Conservation (phyloP, 1,140 invertebrate genomes). For the Contarinia nasturtii region DNA sequence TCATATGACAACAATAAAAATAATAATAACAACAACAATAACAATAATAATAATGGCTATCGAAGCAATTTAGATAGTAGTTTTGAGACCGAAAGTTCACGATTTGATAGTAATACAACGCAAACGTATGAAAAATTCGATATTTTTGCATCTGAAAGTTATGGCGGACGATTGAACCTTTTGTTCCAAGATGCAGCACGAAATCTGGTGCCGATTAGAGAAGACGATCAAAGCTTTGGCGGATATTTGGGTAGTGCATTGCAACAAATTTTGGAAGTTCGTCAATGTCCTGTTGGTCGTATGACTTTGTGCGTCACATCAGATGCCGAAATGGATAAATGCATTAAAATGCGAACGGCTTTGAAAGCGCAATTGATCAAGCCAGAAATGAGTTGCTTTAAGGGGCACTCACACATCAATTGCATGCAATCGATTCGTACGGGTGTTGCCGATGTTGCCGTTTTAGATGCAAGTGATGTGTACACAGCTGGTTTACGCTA, state of each 20-base stretch:
- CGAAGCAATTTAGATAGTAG: conserved; percentile 16
- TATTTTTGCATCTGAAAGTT: conserved; percentile 49
- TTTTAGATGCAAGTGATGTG: conserved; percentile 85
- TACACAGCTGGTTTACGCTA: conserved; percentile 73
- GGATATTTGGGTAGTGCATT: conserved; percentile 44
- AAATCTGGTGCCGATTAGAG: conserved; percentile 35
- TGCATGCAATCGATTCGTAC: conserved; percentile 72
- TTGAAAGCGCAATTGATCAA: conserved; percentile 71
- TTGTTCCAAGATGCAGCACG: conserved; percentile 54
- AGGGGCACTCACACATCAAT: conserved; percentile 64
- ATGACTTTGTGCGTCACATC: conserved; percentile 84
- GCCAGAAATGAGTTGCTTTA: conserved; percentile 73
- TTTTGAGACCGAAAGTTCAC: conserved; percentile 11
- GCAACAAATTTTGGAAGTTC: conserved; percentile 46
- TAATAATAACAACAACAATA: conserved; percentile 1
- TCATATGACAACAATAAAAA: neutral
- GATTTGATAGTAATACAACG: conserved; percentile 10
- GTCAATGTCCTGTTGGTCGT: conserved; percentile 56
- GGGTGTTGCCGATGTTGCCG: conserved; percentile 69
- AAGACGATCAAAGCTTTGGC: conserved; percentile 35
- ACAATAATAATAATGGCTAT: conserved; percentile 9
- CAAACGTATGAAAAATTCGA: conserved; percentile 36
- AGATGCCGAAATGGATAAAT: conserved; percentile 76
- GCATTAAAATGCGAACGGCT: conserved; percentile 80
- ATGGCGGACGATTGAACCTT: conserved; percentile 42